A percentile compares a stretch with the other conserved stretches of the same genome.
Evolutionary conservation across 35 echinoderm and acorn worm species (phyloP).

Genomic region (Apostichopus japonicus): DNA sequence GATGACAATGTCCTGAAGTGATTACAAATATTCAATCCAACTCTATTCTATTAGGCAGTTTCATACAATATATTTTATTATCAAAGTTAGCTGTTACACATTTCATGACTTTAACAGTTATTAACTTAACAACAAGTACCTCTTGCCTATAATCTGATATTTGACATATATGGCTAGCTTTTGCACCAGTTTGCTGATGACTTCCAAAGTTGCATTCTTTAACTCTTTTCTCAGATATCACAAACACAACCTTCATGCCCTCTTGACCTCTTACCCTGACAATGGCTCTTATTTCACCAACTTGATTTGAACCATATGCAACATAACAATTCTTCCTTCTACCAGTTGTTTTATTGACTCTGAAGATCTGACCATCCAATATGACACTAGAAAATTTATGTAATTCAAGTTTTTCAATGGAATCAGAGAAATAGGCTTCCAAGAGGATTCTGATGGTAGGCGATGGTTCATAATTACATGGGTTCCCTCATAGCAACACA

Average conservation of each 20-base stretch:
- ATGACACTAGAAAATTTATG: background rate
- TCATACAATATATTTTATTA: conserved; percentile 27
- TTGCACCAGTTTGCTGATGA: conserved; percentile 3
- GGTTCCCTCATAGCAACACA: background rate
- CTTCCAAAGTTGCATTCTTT: background rate
- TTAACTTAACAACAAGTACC: background rate
- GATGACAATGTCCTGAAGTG: no score
- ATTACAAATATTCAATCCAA: conserved; percentile 7
- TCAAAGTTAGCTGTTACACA: background rate
- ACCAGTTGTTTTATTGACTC: background rate
- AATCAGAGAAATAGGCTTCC: background rate
- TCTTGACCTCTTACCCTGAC: background rate
- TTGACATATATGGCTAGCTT: conserved; percentile 15
- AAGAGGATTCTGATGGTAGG: background rate
- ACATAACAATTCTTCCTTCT: background rate
- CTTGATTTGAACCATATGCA: background rate
- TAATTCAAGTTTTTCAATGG: background rate
- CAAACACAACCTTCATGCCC: background rate
- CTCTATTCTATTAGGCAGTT: conserved; percentile 31
- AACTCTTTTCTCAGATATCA: background rate
- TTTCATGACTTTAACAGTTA: background rate
- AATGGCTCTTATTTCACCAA: background rate
- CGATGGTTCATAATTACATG: background rate
- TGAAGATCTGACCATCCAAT: background rate
- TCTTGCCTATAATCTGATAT: background rate